Base-by-base conservation (phyloP, 2,113 vertebrate species). In the Eclectus roratus region DNA sequence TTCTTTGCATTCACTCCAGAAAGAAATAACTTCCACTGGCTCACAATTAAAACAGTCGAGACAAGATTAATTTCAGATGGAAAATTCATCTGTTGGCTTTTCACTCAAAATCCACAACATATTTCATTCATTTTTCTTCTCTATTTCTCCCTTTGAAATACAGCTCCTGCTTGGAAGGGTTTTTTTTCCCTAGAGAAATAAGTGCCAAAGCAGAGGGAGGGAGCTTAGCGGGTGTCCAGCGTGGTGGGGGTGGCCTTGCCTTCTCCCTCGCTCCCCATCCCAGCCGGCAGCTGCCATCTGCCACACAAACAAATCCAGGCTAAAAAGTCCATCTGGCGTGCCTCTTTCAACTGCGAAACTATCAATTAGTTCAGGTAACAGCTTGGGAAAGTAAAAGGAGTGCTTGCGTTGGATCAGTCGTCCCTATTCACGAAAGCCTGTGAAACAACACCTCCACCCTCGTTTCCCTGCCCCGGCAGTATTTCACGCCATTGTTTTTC, bases 201-300 rank as follows among this genome's bases (percentile, higher is more conserved):
- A 88, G 79, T 35, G 85, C 53, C 50, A 47, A 71, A 49, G 63
- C 29, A 33, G 43, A 81, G 78, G 5, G 41, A 46, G 46, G 20
- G 43, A 88, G 68, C 5, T 0, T 35, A 66, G 60, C 3, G 13
- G 64, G 46, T 83, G 64, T 64, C 68, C 87, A 93, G 80, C 84
- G 15, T 31, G 41, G 95, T 94, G 95, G 95, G 97, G 96, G 96
- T 94, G 35, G 68, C 53, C 89, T 80, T 83, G 41, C 37, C 53
- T 47, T 88, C 1, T 28, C 80, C 94, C 78, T 93, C 31, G 1
- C 84, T 80, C 41, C 17, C 52, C 6, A 0, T 63, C 71, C 76
- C 20, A 50, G 64, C 37, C 71, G 1, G 11, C 53, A 58, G 47
- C 85, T 82, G 80, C 80, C 87, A 29, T 27, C 61, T 94, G 93